Percentiles rank a stretch among this genome's conserved stretches.
Evolutionary conservation across 2,888 invertebrate genomes (phyloP).

Genomic region (Drosophila nigricruria): DNA sequence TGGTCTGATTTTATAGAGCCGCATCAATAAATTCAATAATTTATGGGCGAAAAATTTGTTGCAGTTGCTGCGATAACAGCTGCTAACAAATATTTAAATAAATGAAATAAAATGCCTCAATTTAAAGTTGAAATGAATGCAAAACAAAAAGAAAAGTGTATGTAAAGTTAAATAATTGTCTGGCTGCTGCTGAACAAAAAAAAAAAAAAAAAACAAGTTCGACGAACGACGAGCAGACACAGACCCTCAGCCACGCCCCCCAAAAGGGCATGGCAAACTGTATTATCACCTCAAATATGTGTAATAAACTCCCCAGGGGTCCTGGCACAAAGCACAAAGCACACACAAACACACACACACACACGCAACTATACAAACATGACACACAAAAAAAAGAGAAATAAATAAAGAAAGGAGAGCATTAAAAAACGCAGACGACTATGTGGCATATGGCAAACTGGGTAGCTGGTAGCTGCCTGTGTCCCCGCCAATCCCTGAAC

Average conservation of each 20-base stretch:
- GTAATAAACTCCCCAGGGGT: conserved; percentile 76
- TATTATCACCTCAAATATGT: conserved; percentile 81
- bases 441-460: conserved; percentile 53
- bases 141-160: neutral
- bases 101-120: conserved; percentile 61
- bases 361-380: conserved; percentile 37
- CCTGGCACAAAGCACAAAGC: conserved; percentile 51
- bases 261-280: conserved; percentile 56
- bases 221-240: conserved; percentile 46
- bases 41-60: conserved; percentile 60
- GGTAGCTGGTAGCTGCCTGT: conserved; percentile 33
- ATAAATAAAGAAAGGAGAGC: conserved; percentile 22
- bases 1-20: conserved; percentile 10
- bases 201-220: conserved; percentile 31
- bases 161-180: conserved; percentile 47
- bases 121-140: conserved; percentile 33
- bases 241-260: conserved; percentile 5
- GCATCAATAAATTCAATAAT: conserved; percentile 73
- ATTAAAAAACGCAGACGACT: conserved; percentile 47
- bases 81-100: conserved; percentile 72
- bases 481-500: neutral
- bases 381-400: conserved; percentile 34
- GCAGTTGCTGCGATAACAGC: conserved; percentile 67
- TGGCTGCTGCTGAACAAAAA: neutral
- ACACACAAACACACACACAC: conserved; percentile 21